A percentile compares a stretch with the other conserved stretches of the same genome.
Evolutionary conservation across 92 coral and sea anemone genomes (phyloP).

Genomic region (Parazoanthus darwini): DNA sequence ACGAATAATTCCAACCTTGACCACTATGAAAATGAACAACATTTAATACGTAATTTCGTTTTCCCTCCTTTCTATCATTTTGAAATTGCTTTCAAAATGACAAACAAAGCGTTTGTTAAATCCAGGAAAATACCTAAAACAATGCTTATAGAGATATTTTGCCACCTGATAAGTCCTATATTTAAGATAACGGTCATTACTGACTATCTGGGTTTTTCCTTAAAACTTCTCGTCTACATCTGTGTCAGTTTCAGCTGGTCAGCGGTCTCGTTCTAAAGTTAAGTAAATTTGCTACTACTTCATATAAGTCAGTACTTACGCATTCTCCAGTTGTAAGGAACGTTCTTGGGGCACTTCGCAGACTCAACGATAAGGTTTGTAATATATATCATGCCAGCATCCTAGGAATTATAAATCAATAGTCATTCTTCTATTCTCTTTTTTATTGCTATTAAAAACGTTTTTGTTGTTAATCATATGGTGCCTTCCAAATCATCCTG

Average conservation of each 20-base stretch:
- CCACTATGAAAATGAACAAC: no score
- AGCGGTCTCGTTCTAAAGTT: background rate
- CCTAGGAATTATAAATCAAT: slow-evolving; percentile 30
- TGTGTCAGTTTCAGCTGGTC: background rate
- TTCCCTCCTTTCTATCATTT: background rate
- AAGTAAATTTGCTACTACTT: background rate
- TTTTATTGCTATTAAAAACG: background rate
- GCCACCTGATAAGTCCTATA: background rate
- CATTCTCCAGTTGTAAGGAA: background rate
- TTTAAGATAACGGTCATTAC: no score
- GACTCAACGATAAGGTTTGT: slow-evolving; percentile 62
- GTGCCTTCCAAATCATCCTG: background rate
- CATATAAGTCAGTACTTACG: slow-evolving; percentile 16
- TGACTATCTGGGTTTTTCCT: no score
- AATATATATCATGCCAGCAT: slow-evolving; percentile 70
- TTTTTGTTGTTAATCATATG: background rate
- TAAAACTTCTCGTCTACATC: no score
- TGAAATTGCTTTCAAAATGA: background rate
- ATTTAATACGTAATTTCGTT: no score
- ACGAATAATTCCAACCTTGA: background rate
- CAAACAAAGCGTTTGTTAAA: background rate
- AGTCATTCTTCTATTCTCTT: background rate
- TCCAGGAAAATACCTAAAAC: no score
- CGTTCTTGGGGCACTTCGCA: slow-evolving; percentile 43
- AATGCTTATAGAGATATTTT: no score